Evolutionary conservation across 2,888 invertebrate genomes (phyloP).

Genomic region (Diaprepes abbreviatus): DNA sequence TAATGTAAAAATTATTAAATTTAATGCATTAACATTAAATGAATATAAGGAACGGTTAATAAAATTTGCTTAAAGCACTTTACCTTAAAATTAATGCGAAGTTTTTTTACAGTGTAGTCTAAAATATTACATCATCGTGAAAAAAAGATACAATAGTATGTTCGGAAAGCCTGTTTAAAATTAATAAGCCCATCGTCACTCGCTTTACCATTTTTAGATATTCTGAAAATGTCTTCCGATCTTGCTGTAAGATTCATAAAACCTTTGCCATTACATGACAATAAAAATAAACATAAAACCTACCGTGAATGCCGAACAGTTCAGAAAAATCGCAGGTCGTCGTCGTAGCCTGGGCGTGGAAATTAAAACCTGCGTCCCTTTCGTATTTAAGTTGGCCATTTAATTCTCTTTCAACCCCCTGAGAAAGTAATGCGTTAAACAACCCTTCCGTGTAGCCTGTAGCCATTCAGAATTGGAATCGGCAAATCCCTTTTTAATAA

Average conservation of each 20-base stretch:
- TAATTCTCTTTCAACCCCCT: constrained; percentile 27
- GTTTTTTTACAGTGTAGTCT: too few relatives aligned
- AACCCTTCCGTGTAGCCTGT: constrained; percentile 46
- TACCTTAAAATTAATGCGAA: too few relatives aligned
- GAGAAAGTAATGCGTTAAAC: constrained; percentile 38
- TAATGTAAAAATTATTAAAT: too few relatives aligned
- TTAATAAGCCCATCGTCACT: too few relatives aligned
- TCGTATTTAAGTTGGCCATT: constrained; percentile 33
- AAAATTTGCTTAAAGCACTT: too few relatives aligned
- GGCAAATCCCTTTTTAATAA: constrained; percentile 39
- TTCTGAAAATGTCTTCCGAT: not conserved
- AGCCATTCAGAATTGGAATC: constrained; percentile 33
- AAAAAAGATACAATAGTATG: too few relatives aligned
- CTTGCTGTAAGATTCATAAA: not conserved
- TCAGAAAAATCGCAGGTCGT: constrained; percentile 48
- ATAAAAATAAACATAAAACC: not conserved
- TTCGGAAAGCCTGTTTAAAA: too few relatives aligned
- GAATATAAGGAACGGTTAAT: too few relatives aligned
- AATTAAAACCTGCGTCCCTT: constrained; percentile 29
- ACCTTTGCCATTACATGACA: too few relatives aligned
- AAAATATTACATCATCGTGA: too few relatives aligned
- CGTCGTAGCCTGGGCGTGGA: constrained; percentile 37
- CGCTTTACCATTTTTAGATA: too few relatives aligned
- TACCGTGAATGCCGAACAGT: constrained; percentile 42
- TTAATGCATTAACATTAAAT: too few relatives aligned